Evolutionary conservation across 2,797 vertebrate species (phyloP).

Genomic region (Myioborus miniatus): DNA sequence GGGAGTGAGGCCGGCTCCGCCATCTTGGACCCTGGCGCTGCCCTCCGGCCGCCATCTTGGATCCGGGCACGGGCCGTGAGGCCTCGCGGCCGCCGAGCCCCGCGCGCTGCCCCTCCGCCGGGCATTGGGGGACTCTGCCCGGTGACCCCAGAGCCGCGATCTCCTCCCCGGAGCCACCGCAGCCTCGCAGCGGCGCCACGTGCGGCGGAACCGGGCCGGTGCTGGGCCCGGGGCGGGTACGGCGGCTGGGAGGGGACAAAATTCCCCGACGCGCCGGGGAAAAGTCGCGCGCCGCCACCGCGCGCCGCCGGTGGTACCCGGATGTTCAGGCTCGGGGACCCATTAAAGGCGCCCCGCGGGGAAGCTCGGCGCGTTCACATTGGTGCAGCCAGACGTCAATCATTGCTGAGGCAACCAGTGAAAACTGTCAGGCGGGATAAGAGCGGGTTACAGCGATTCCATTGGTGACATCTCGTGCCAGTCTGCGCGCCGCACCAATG

Average conservation of each 20-base stretch:
- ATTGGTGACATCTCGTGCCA: accelerated
- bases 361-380: accelerated
- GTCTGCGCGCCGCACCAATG: neutral
- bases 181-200: neutral
- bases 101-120: no score
- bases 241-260: neutral
- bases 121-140: accelerated
- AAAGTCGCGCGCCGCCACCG: neutral
- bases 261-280: neutral
- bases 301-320: neutral
- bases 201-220: neutral
- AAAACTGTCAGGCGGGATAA: accelerated
- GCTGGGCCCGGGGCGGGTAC: neutral
- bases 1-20: neutral
- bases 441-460: accelerated
- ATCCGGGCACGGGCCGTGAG: neutral
- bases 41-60: neutral
- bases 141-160: accelerated
- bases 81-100: neutral
- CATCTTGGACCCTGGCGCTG: neutral
- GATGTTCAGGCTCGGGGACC: neutral
- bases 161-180: accelerated
- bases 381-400: accelerated
- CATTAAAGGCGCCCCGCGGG: neutral
- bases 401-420: accelerated